Conservation (phyloP, 2,797 vertebrate species). For the Prunella strophiata region DNA sequence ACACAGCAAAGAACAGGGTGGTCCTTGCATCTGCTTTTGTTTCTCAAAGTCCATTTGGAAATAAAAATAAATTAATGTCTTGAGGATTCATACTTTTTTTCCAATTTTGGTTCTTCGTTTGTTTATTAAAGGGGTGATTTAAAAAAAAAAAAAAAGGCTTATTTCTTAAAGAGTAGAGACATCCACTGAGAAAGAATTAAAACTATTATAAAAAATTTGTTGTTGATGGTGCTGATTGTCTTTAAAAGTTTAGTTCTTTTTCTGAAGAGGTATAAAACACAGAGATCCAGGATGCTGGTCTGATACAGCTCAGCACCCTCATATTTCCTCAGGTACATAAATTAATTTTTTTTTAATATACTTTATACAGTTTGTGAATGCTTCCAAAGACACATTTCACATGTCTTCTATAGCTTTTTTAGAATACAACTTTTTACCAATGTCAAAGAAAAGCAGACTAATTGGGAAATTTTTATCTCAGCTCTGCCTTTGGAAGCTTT, state of each 20-base stretch:
- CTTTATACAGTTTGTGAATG: background rate
- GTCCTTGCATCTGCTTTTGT: background rate
- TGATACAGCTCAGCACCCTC: background rate
- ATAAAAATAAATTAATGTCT: background rate
- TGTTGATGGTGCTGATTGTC: fast-evolving
- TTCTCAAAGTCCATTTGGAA: background rate
- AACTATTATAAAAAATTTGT: background rate
- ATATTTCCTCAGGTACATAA: background rate
- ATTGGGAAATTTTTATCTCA: background rate
- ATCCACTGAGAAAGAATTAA: background rate
- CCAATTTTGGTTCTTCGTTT: background rate
- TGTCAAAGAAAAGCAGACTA: background rate
- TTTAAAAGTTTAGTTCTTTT: background rate
- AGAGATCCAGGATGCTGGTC: background rate
- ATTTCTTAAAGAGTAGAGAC: background rate
- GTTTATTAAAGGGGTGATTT: background rate
- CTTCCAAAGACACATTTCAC: background rate
- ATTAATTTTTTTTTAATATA: background rate
- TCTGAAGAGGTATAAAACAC: background rate
- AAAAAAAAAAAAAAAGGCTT: background rate
- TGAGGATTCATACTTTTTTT: background rate
- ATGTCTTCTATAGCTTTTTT: background rate
- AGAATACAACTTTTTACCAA: background rate
- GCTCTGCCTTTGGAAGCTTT: background rate
- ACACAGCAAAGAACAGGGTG: background rate